These are phyloP conservation scores for Prionailurus bengalensis DNA, from an alignment of 2,113 vertebrate genomes.

Conservation along the genomic window DNA sequence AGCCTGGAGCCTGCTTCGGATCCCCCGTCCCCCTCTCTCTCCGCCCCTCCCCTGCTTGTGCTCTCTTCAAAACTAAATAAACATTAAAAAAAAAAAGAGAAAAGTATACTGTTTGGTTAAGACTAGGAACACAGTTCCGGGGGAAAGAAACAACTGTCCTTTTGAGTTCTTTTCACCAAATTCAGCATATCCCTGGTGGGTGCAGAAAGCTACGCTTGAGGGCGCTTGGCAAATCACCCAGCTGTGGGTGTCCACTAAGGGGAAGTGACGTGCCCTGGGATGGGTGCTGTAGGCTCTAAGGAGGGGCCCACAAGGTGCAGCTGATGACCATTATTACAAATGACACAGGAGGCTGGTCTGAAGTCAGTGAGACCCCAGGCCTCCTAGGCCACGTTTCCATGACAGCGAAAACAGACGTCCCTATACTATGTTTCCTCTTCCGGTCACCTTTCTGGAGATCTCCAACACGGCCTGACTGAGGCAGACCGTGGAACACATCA, in stretches of 20 bases:
- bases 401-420: not conserved
- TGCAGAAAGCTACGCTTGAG: not conserved
- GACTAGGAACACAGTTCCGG: not conserved
- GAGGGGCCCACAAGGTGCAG: fast-evolving
- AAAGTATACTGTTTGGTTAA: not conserved
- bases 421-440: not conserved
- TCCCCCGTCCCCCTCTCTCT: no score
- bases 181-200: not conserved
- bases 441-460: not conserved
- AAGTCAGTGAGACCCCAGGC: no score
- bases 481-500: not conserved
- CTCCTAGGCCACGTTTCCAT: no score
- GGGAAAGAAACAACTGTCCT: no score
- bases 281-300: not conserved
- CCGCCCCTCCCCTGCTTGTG: no score
- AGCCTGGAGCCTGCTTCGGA: no score
- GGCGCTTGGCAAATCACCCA: not conserved
- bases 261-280: not conserved
- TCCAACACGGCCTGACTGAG: not conserved
- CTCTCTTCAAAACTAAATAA: no score
- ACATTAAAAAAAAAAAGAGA: no score
- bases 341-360: no score
- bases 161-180: not conserved
- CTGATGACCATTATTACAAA: no score
- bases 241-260: not conserved